These are phyloP conservation scores for Oriolus oriolus DNA, from an alignment of 2,113 vertebrate genomes.

Conservation along the genomic window DNA sequence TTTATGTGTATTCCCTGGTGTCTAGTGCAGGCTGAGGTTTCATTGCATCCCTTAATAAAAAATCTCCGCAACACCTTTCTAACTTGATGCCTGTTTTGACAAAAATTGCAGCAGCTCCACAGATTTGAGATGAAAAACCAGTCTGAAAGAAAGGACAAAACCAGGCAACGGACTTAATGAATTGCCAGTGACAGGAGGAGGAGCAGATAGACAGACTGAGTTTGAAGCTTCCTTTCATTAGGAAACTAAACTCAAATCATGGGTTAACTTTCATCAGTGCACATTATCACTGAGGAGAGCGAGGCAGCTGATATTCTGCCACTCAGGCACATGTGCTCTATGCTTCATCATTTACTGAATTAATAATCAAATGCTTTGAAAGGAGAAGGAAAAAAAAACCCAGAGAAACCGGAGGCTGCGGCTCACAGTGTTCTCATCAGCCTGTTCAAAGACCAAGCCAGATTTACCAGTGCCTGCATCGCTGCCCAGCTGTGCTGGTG, in stretches of 20 bases:
- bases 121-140: neutral
- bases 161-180: neutral
- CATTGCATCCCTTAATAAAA: neutral
- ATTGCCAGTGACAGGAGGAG: neutral
- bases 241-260: neutral
- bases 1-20: neutral
- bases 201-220: neutral
- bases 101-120: neutral
- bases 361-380: slow-evolving; percentile 10
- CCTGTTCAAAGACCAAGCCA: neutral
- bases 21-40: neutral
- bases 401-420: neutral
- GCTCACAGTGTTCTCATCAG: neutral
- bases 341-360: neutral
- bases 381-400: neutral
- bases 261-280: neutral
- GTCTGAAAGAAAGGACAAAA: neutral
- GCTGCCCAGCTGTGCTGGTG: accelerated
- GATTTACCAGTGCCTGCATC: neutral
- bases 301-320: neutral
- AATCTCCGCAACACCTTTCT: neutral
- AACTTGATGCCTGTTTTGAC: neutral
- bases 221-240: neutral
- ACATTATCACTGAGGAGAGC: neutral
- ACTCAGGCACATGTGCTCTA: neutral